Evolutionary conservation across 2,797 vertebrate genomes (phyloP), one percentile per base, ranked within the genome.

Genomic region (Petrocephalus schoutedeni): DNA sequence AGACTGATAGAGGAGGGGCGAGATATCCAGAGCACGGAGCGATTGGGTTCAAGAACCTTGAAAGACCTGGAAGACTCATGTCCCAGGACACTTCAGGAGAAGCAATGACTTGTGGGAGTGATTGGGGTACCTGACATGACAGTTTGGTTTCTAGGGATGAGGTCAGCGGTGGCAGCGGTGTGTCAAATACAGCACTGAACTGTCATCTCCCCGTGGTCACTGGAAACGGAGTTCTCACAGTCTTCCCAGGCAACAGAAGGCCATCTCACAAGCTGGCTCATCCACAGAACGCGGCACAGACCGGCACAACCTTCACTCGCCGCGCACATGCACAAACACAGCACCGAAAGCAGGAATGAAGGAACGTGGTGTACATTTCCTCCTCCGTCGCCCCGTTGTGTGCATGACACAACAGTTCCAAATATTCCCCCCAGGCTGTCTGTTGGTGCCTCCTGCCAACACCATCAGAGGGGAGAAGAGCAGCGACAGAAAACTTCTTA

Each of bases 121-220:
- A 58, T 7, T 0, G 3, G 57, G 9, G n/a, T 19, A 2, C 64
- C 61, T 21, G 49, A 41, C 23, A 19, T 9, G 21, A n/a, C 10
- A n/a, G 36, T 54, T n/a, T 82, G 14, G 23, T 23, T 61, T 86
- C 86, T 28, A 32, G n/a, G 49, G 45, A 71, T 87, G 86, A 85
- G 59, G 51, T 87, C 61, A 57, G 49, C 28, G 1, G 21, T 87
- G 23, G 49, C 61, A 53, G 54, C 53, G 8, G 19, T 23, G 9
- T 54, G 86, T 71, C 80, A 89, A 89, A 89, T 87, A 21, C 58
- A 54, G 61, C 86, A 87, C n/a, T 14, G 36, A 59, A 59, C 80
- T 61, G 86, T 36, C 80, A 87, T 85, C 61, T 74, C n/a, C 32
- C 21, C 41, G 3, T 41, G 61, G 16, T 89, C 77, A 9, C 12